These are phyloP conservation scores for Vanessa atalanta DNA, from an alignment of 1,140 invertebrate genomes.

Conservation along the genomic window DNA sequence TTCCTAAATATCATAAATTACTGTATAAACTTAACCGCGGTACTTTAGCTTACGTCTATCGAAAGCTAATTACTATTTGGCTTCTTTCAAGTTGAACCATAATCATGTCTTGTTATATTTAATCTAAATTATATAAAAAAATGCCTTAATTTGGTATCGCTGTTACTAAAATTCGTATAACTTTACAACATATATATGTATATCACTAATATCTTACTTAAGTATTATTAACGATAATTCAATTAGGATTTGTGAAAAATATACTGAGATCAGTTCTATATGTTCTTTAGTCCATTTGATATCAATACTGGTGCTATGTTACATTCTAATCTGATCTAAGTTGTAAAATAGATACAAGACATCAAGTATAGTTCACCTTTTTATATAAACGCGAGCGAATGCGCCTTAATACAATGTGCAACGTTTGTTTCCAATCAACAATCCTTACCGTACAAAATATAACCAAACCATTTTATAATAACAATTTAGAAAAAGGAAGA, in stretches of 20 bases:
- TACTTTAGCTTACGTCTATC: constrained; percentile 51
- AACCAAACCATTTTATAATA: constrained; percentile 34
- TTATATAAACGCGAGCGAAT: constrained; percentile 63
- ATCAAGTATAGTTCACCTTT: constrained; percentile 76
- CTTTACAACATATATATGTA: constrained; percentile 37
- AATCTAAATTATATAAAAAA: constrained; percentile 60
- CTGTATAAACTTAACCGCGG: constrained; percentile 48
- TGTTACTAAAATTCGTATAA: constrained; percentile 67
- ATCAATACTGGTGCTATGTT: constrained; percentile 65
- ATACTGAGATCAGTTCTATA: constrained; percentile 68
- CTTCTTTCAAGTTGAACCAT: constrained; percentile 80
- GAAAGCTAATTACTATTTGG: constrained; percentile 78
- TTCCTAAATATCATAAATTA: constrained; percentile 57
- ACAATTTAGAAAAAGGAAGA: constrained; percentile 49
- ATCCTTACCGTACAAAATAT: constrained; percentile 22
- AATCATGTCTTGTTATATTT: constrained; percentile 77
- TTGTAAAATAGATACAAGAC: constrained; percentile 65
- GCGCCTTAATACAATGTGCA: constrained; percentile 61
- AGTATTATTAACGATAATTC: constrained; percentile 48
- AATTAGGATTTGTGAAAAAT: constrained; percentile 65
- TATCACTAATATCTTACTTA: constrained; percentile 58
- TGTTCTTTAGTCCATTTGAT: constrained; percentile 66
- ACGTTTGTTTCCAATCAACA: constrained; percentile 55
- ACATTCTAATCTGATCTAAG: constrained; percentile 34
- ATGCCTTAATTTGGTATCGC: constrained; percentile 77